Evolutionary conservation across 1,140 invertebrate species (phyloP), one percentile per base, ranked within the genome.

Genomic region (Hyposmocoma kahamanoa): DNA sequence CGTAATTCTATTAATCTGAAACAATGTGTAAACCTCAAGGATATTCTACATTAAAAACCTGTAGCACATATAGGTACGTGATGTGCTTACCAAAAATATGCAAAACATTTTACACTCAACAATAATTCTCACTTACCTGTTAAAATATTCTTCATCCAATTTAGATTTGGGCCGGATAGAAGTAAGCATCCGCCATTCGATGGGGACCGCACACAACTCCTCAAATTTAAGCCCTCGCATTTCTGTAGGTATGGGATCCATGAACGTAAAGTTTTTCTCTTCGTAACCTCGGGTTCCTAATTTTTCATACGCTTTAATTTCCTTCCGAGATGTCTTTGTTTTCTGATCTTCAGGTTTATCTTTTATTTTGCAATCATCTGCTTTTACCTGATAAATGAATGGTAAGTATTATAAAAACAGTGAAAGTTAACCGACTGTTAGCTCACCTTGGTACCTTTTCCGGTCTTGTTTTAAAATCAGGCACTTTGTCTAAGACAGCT

Each of bases 131-230:
- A 45, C 26, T 68, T 84, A 92, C 92, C 92, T 91, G 22, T 94
- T 94, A 74, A 96, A 97, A 85, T 94, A 94, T 62, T 96, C 94
- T 84, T 97, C 95, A 52, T 97, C 95, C 5, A 91, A 74, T 63
- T 93, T 92, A 1, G 89, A 89, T 68, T 95, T 95, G 0, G 96
- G 95, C 60, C 95, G 86, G 9, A 95, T 69, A 9, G 94, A 92
- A 5, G 96, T 97, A 5, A 97, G 80, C 96, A 97, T 97, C 73
- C 92, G 90, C 96, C 96, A 97, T 64, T 96, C 94, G 45, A 97
- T 97, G n/a, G 94, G 90, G 1, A 97, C 94, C 11, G 91, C 87
- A 53, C 93, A 93, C 21, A 97, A 82, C 63, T 97, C 95, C 47
- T 92, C 90, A 32, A 97, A 83, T 64, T 92, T 91, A 15, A 95